Evolutionary conservation across 2,888 invertebrate genomes (phyloP), one percentile per base, ranked within the genome.

Genomic region (Ormyrus rosae): DNA sequence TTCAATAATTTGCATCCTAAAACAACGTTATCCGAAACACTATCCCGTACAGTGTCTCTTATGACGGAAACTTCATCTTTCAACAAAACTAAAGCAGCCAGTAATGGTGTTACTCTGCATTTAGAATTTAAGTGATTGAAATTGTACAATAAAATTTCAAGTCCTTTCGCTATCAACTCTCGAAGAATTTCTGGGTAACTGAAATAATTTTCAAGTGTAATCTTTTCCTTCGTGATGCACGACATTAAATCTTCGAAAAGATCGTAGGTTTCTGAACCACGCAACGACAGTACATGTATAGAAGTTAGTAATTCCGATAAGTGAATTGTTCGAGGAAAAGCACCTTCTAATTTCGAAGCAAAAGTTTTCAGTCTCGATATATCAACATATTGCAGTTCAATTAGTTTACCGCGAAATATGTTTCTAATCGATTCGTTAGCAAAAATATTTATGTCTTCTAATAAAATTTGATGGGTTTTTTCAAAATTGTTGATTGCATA

Each of bases 51-150:
- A 48, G 88, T 81, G 83, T 91, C 91, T 84, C 93, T 91, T 11
- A 93, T 90, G 83, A 91, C 91, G 75, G 91, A 89, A 84, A 93
- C 91, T 85, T 93, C 93, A 87, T 93, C 93, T 89, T 92, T 93
- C 61, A 93, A 85, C 6, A 93, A 87, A 60, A 91, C 87, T n/a
- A 92, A 85, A 70, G 90, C 91, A 63, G 91, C 88, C 86, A 91
- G 89, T 55, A 92, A 88, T 68, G 91, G 87, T 78, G 84, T 88
- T 58, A 90, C 85, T 87, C 90, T 92, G 48, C 90, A 84, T 61
- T 82, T 78, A 84, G 71, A n/a, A 10, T 71, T 74, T 10, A 84
- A 72, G 10, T 72, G 63, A 10, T 34, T n/a, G 55, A 84, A 85
- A 70, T 83, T 82, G 60, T 64, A 48, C 11, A 83, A 69, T 34